These are phyloP conservation scores for Crossoptilon crossoptilon DNA, from an alignment of 2,797 vertebrate genomes.

Conservation along the genomic window DNA sequence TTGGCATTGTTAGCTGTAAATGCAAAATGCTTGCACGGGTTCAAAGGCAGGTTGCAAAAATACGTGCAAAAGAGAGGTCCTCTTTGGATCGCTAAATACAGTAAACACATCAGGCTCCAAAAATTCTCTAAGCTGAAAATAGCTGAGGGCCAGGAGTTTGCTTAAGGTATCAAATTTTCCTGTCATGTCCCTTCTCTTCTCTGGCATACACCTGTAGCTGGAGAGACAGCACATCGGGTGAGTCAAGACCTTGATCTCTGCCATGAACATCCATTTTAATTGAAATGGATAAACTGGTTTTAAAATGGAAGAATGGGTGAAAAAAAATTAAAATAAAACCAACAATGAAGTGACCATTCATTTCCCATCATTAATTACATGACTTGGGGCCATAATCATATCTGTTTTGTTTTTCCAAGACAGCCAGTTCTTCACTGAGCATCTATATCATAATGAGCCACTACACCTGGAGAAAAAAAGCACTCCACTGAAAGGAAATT, in stretches of 20 bases:
- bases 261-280: background rate
- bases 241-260: background rate
- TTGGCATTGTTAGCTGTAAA: background rate
- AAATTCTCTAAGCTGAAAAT: background rate
- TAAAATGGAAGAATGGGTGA: background rate
- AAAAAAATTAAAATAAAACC: background rate
- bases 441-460: background rate
- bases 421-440: background rate
- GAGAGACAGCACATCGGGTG: background rate
- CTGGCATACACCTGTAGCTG: background rate
- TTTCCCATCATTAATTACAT: background rate
- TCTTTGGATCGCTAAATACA: background rate
- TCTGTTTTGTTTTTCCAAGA: background rate
- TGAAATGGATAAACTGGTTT: background rate
- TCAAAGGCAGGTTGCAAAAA: background rate
- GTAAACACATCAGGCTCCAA: background rate
- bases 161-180: background rate
- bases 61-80: fast-evolving
- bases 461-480: background rate
- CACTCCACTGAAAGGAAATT: background rate
- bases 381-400: background rate
- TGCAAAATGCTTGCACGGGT: background rate
- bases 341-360: background rate
- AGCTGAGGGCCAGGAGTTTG: background rate
- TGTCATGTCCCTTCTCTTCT: background rate